A percentile compares a stretch with the other conserved stretches of the same genome.
Evolutionary conservation across 1,140 invertebrate species (phyloP).

Genomic region (Neotoxoptera formosana): DNA sequence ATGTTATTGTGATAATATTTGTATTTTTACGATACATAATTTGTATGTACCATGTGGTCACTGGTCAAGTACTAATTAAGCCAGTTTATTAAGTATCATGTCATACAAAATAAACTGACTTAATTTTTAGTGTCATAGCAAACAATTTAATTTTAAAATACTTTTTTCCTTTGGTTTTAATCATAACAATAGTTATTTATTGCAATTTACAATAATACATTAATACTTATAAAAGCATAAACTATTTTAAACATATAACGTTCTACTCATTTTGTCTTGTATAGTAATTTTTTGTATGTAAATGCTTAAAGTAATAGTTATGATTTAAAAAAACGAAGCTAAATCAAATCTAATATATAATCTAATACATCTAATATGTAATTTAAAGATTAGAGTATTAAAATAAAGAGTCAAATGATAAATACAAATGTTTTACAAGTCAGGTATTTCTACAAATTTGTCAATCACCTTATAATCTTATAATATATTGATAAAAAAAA

Average conservation of each 20-base stretch:
- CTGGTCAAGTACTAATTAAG: no score
- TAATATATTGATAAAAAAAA: neutral
- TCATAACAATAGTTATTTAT: no score
- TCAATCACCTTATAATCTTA: neutral
- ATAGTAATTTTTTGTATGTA: neutral
- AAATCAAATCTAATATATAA: no score
- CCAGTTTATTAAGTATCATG: no score
- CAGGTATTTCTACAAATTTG: neutral
- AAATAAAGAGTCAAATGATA: neutral
- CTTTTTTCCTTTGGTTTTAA: no score
- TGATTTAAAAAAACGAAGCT: neutral
- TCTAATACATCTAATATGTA: neutral
- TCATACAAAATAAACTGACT: no score
- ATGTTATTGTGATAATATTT: no score
- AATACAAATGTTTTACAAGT: neutral
- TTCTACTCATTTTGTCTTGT: neutral
- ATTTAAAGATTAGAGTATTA: neutral
- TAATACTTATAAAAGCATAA: neutral
- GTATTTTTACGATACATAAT: no score
- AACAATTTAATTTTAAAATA: neutral
- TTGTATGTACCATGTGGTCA: no score
- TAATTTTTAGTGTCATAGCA: no score
- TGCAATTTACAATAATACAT: no score
- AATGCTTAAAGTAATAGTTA: neutral
- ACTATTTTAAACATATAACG: neutral